Percentiles rank a stretch among this genome's conserved stretches.
phyloP scores from a whole-genome alignment of 2,113 vertebrate genomes.

The Peromyscus polionotus region DNA sequence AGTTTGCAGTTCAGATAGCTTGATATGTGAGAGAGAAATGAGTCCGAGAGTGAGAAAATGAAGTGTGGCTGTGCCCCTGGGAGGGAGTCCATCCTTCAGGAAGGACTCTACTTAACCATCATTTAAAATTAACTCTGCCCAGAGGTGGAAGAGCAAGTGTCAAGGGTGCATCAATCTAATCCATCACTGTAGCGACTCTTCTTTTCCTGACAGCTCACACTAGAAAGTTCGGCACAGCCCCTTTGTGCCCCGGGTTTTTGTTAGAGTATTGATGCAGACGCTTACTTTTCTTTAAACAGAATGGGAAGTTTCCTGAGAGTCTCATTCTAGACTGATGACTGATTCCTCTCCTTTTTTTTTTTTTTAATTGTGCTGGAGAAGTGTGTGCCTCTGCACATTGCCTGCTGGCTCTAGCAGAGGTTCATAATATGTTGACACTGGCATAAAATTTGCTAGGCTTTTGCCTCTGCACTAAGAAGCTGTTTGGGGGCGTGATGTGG shows the following conservation, averaged over 20 bases:
- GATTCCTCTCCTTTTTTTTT: not conserved
- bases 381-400: not conserved
- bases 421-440: not conserved
- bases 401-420: not conserved
- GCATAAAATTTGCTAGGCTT: not conserved
- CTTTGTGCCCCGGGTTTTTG: not conserved
- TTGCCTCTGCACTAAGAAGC: not conserved
- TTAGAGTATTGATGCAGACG: not conserved
- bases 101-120: conserved; percentile 54
- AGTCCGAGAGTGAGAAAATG: not conserved
- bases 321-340: not conserved
- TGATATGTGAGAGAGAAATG: not conserved
- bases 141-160: conserved; percentile 63
- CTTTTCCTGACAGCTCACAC: not conserved
- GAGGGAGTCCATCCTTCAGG: not conserved
- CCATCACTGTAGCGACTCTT: not conserved
- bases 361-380: not conserved
- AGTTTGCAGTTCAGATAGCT: not conserved
- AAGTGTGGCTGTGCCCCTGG: not conserved
- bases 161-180: conserved; percentile 55
- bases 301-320: not conserved
- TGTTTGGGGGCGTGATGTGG: not conserved
- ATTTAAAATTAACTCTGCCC: conserved; percentile 73
- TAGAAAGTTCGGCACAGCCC: not conserved
- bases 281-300: not conserved